Evolutionary conservation across 2,113 vertebrate genomes (phyloP).

Genomic region (Cinclus cinclus): DNA sequence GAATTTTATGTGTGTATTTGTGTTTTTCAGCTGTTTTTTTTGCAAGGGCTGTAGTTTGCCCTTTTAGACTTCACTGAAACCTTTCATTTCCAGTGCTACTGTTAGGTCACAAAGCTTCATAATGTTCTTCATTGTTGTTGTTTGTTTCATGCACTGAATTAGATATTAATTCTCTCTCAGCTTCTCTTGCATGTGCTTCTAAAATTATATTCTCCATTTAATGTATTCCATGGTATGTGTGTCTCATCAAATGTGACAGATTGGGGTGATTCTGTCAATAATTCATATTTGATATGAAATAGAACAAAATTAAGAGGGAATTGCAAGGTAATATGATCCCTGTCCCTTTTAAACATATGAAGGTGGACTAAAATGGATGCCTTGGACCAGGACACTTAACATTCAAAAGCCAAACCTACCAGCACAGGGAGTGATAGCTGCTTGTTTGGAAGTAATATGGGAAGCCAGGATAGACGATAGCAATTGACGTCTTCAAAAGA

Average conservation of each 20-base stretch:
- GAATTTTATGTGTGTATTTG: neutral
- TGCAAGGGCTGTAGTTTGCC: neutral
- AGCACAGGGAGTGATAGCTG: neutral
- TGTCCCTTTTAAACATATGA: neutral
- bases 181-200: conserved; percentile 10
- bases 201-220: conserved; percentile 16
- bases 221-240: conserved; percentile 2
- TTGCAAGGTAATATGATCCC: conserved; percentile 6
- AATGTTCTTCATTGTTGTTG: neutral
- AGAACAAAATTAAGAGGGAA: conserved; percentile 40
- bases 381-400: neutral
- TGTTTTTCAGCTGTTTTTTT: neutral
- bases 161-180: conserved; percentile 28
- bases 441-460: conserved; percentile 1
- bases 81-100: neutral
- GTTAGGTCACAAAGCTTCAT: neutral
- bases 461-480: neutral
- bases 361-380: neutral
- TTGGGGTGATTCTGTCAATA: conserved; percentile 60
- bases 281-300: conserved; percentile 39
- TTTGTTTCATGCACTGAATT: conserved; percentile 8
- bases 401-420: neutral
- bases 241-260: conserved; percentile 51
- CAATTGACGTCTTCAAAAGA: neutral
- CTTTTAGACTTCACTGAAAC: neutral